Conservation (phyloP, 2,888 invertebrate species). For the Monopis laevigella region DNA sequence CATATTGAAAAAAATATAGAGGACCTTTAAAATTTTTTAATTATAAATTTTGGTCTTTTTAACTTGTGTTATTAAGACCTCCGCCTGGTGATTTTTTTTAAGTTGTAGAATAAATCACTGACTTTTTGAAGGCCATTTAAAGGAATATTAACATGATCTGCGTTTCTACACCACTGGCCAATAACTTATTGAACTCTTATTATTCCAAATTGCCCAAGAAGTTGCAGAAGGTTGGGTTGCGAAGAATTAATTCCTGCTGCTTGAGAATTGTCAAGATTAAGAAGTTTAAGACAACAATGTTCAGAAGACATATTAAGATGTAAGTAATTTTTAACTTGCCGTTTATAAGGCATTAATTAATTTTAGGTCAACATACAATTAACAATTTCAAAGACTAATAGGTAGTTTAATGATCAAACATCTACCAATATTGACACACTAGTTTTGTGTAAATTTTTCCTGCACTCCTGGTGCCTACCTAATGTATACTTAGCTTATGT, state of each 20-base stretch:
- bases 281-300: constrained; percentile 44
- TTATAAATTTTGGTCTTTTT: constrained; percentile 34
- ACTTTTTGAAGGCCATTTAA: constrained; percentile 4
- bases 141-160: constrained; percentile 42
- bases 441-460: no score
- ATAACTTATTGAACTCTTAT: constrained; percentile 28
- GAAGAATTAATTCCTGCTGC: constrained; percentile 33
- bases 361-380: no score
- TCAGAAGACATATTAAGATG: constrained; percentile 47
- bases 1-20: no score
- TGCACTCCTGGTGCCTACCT: no score
- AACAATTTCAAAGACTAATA: no score
- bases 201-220: constrained; percentile 22
- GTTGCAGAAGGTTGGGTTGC: constrained; percentile 29
- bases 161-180: constrained; percentile 33
- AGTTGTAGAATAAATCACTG: no score
- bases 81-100: constrained; percentile 15
- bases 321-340: no score
- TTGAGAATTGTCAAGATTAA: constrained; percentile 47
- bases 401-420: no score
- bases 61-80: constrained; percentile 35
- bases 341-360: no score
- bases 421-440: no score
- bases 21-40: constrained; percentile 12
- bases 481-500: no score